phyloP scores from a whole-genome alignment of 2,113 vertebrate species.

The Xyrauchen texanus region DNA sequence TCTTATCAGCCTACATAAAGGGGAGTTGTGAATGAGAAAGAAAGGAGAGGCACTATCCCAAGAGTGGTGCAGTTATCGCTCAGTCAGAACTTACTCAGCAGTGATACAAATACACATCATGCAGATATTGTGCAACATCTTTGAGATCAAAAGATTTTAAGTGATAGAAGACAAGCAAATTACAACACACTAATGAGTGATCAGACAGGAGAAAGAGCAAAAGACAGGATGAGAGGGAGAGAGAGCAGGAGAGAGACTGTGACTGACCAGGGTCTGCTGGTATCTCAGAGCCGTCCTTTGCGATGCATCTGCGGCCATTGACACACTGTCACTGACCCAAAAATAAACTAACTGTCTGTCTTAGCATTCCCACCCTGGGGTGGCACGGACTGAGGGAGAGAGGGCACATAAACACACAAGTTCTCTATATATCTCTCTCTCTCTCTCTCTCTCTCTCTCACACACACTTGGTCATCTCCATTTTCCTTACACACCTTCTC shows the following conservation, averaged over 20 bases:
- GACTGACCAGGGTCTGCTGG: constrained; percentile 85
- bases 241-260: constrained; percentile 27
- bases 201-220: constrained; percentile 2
- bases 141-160: not conserved
- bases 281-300: constrained; percentile 82
- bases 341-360: constrained; percentile 74
- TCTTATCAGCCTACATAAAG: too few species aligned
- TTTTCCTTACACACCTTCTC: constrained; percentile 27
- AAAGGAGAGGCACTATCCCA: too few species aligned
- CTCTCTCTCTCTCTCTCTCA: constrained; percentile 40
- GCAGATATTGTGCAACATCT: constrained; percentile 31
- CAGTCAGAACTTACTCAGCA: not conserved
- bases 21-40: too few species aligned
- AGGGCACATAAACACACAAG: constrained; percentile 38
- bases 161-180: constrained; percentile 4
- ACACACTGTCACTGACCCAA: constrained; percentile 80
- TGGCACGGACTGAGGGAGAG: constrained; percentile 33
- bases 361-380: constrained; percentile 69
- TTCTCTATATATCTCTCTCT: constrained; percentile 30
- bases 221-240: constrained; percentile 27
- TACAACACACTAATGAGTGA: not conserved
- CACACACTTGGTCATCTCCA: not conserved
- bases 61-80: not conserved
- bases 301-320: constrained; percentile 84
- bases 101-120: not conserved